Conservation (phyloP, 2,113 vertebrate species). For the Indri indri region DNA sequence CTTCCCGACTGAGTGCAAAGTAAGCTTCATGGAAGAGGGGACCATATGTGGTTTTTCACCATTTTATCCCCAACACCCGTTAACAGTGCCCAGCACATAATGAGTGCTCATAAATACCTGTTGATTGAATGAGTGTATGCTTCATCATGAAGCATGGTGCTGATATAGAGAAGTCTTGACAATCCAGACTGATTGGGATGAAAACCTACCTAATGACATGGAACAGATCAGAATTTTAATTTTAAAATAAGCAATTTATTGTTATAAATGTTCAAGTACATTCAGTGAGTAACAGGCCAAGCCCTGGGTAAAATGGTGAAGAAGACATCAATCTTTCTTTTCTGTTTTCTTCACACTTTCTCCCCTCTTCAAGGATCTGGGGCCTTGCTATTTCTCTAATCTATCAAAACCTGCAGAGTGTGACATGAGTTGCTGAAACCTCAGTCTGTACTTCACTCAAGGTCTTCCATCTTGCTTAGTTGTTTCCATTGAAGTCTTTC, state of each 20-base stretch:
- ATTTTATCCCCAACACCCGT: not conserved
- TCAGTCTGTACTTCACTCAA: not conserved
- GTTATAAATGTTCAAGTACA: not conserved
- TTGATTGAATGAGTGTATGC: not conserved
- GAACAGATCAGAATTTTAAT: not conserved
- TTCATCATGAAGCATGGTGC: not conserved
- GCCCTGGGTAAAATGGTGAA: not conserved
- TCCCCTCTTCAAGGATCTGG: not conserved
- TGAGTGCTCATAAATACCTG: not conserved
- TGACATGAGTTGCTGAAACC: not conserved
- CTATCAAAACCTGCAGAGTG: not conserved
- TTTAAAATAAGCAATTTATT: constrained; percentile 3
- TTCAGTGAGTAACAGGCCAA: not conserved
- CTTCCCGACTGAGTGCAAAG: not conserved
- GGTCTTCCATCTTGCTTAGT: not conserved
- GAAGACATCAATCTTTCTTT: not conserved
- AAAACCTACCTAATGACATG: not conserved
- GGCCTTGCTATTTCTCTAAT: not conserved
- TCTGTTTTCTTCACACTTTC: not conserved
- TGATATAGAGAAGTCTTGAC: not conserved
- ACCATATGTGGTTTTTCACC: not conserved
- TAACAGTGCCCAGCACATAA: no score
- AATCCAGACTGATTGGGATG: not conserved
- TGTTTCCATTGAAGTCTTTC: not conserved
- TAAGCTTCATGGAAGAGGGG: not conserved